Evolutionary conservation across 2,113 vertebrate species (phyloP).

Genomic region (Macaca nemestrina): DNA sequence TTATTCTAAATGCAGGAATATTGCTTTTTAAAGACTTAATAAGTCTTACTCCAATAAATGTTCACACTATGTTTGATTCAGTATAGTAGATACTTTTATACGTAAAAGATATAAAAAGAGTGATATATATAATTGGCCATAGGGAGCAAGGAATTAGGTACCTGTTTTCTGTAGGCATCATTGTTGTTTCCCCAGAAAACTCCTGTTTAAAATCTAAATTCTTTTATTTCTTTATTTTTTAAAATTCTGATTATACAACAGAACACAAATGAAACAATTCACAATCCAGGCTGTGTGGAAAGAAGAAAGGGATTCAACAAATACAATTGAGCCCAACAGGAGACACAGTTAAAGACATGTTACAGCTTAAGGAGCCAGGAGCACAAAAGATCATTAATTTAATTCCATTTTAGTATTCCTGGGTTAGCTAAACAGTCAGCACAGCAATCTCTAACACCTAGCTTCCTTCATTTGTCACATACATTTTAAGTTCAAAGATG

Average conservation of each 20-base stretch:
- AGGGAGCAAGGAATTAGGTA: background rate
- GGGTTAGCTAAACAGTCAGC: slow-evolving; percentile 16
- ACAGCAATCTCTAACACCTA: slow-evolving; percentile 15
- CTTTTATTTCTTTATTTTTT: slow-evolving; percentile 39
- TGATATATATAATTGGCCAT: background rate
- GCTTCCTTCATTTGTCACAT: slow-evolving; percentile 28
- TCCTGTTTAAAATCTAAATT: slow-evolving; percentile 56
- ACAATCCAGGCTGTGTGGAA: slow-evolving; percentile 44
- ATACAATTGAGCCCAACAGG: slow-evolving; percentile 53
- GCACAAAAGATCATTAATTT: slow-evolving; percentile 53
- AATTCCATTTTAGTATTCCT: slow-evolving; percentile 26
- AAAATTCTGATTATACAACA: slow-evolving; percentile 46
- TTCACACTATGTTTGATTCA: background rate
- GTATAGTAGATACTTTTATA: background rate
- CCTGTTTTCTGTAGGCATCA: slow-evolving; percentile 15
- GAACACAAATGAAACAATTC: slow-evolving; percentile 61
- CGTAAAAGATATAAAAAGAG: background rate
- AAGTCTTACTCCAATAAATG: background rate
- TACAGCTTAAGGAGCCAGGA: background rate
- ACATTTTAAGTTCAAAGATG: slow-evolving; percentile 54
- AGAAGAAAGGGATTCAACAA: slow-evolving; percentile 55
- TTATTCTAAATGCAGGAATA: slow-evolving; percentile 9
- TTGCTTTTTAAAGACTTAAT: slow-evolving; percentile 44
- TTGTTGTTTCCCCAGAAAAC: background rate
- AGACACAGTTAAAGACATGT: slow-evolving; percentile 22